phyloP scores from a whole-genome alignment of 2,888 invertebrate species.

The Miltochrista miniata region DNA sequence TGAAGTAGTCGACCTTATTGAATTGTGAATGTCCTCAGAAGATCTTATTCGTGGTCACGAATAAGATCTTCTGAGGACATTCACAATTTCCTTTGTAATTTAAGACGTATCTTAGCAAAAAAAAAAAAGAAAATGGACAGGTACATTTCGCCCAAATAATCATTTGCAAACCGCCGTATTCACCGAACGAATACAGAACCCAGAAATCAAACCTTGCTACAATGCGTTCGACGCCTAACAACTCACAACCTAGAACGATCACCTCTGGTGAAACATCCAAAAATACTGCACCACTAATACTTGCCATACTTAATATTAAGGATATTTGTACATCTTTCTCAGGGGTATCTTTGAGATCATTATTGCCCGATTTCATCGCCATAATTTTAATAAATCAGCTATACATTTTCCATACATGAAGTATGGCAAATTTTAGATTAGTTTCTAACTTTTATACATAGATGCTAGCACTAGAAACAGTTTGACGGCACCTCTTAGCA shows the following conservation, averaged over 20 bases:
- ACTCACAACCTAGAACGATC: slow-evolving; percentile 17
- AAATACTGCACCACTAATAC: slow-evolving; percentile 36
- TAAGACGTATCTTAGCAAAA: no score
- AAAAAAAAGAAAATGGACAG: no score
- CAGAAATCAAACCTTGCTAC: background rate
- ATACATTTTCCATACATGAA: slow-evolving; percentile 7
- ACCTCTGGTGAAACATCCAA: slow-evolving; percentile 10
- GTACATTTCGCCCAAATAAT: no score
- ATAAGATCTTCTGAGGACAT: no score
- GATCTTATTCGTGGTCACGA: no score
- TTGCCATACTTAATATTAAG: slow-evolving; percentile 32
- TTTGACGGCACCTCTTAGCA: no score
- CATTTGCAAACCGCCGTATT: no score
- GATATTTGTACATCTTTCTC: slow-evolving; percentile 3
- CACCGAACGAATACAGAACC: no score
- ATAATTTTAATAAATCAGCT: background rate
- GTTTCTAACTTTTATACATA: slow-evolving; percentile 9
- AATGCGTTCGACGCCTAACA: slow-evolving; percentile 7
- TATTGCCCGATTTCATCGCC: background rate
- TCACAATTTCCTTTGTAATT: no score
- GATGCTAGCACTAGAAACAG: no score
- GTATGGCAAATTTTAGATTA: slow-evolving; percentile 36
- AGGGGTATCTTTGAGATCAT: slow-evolving; percentile 29
- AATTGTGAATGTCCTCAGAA: no score
- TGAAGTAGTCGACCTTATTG: no score